phyloP scores from a whole-genome alignment of 53 echinoderm and acorn worm genomes.

The Stichopus horrens region DNA sequence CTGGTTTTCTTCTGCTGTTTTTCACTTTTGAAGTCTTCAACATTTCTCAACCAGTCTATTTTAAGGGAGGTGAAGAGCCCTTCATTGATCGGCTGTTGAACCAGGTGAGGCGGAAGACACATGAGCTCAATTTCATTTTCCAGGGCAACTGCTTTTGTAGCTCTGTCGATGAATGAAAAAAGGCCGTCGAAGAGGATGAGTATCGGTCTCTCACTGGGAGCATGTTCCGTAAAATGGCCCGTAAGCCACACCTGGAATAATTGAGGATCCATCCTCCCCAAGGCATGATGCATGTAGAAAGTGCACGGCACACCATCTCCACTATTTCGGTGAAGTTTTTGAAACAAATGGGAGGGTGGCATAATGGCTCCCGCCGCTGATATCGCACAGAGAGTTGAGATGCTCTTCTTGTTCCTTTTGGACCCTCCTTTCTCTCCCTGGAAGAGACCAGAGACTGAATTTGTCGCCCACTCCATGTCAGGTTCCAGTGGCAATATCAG shows the following conservation, averaged over 20 bases:
- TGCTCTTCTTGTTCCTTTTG: neutral
- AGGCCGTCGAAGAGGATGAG: slow-evolving; percentile 13
- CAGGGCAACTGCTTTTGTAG: neutral
- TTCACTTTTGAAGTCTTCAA: slow-evolving; percentile 21
- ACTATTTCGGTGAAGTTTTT: neutral
- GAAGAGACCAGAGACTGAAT: neutral
- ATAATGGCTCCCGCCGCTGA: slow-evolving; percentile 32
- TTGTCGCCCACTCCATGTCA: slow-evolving; percentile 24
- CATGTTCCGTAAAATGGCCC: slow-evolving; percentile 26
- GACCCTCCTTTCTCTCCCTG: slow-evolving; percentile 18
- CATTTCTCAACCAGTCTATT: slow-evolving; percentile 22
- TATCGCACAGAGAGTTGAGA: slow-evolving; percentile 18
- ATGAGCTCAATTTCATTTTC: slow-evolving; percentile 19
- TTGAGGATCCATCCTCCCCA: slow-evolving; percentile 4
- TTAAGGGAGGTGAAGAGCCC: slow-evolving; percentile 21
- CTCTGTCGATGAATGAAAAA: neutral
- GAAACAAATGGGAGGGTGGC: slow-evolving; percentile 22
- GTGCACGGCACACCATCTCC: slow-evolving; percentile 13
- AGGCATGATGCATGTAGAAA: slow-evolving; percentile 9
- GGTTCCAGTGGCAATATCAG: slow-evolving; percentile 5
- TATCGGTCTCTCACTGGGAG: slow-evolving; percentile 22
- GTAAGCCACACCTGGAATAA: slow-evolving; percentile 22
- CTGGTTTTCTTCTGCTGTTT: neutral
- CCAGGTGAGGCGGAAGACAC: slow-evolving; percentile 25
- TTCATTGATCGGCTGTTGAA: slow-evolving; percentile 3